Percentiles rank a stretch among this genome's conserved stretches.
phyloP scores from a whole-genome alignment of 2,797 vertebrate genomes.

The Danio kyathit region DNA sequence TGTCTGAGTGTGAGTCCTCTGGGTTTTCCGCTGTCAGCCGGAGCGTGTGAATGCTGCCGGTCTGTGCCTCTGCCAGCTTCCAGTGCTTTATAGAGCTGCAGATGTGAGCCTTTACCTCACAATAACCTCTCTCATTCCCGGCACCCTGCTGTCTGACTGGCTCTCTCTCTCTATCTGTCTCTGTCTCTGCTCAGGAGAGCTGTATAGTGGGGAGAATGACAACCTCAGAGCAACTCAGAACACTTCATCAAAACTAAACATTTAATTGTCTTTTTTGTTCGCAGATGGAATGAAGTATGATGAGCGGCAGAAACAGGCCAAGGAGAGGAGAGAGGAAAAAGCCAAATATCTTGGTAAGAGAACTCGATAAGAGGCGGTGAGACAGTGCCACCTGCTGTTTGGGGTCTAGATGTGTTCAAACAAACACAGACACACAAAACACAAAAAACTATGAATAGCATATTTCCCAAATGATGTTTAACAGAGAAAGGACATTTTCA shows the following conservation, averaged over 20 bases:
- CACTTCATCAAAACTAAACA: not conserved
- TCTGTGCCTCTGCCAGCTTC: constrained; percentile 30
- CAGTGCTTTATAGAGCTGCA: constrained; percentile 51
- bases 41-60: constrained; percentile 31
- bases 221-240: not conserved
- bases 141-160: constrained; percentile 11
- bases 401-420: constrained; percentile 38
- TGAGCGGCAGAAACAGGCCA: constrained; percentile 92
- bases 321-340: constrained; percentile 91
- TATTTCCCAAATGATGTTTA: no score
- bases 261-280: constrained; percentile 13
- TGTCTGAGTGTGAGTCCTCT: not conserved
- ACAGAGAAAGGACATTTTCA: no score
- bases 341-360: constrained; percentile 94
- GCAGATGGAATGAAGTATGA: constrained; percentile 90
- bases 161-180: not conserved
- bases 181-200: not conserved
- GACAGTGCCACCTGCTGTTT: constrained; percentile 74
- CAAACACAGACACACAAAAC: not conserved
- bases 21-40: not conserved
- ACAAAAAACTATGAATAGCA: no score
- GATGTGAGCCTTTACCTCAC: constrained; percentile 45
- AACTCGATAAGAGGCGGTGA: constrained; percentile 10
- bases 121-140: constrained; percentile 45
- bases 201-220: not conserved